Conservation (phyloP, 2,888 invertebrate species). For the Microdon myrmicae region DNA sequence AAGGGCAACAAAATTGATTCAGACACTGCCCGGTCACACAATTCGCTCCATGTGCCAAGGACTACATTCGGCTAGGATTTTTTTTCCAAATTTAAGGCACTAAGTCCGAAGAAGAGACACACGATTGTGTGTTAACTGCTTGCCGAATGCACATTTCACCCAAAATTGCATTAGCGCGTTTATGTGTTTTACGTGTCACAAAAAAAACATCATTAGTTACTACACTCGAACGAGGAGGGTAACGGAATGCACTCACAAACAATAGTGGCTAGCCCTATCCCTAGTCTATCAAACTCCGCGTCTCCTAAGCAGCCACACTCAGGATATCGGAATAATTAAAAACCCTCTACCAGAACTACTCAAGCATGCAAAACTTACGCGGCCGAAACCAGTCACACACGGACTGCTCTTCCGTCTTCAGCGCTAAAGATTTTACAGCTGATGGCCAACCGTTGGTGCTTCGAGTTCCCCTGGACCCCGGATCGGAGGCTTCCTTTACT, state of each 20-base stretch:
- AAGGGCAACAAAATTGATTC: too few species aligned
- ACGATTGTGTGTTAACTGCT: slow-evolving; percentile 4
- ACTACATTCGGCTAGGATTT: not conserved
- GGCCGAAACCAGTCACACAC: slow-evolving; percentile 6
- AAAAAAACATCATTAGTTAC: too few species aligned
- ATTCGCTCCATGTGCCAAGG: slow-evolving; percentile 1
- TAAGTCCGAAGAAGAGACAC: not conserved
- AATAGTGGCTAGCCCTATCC: not conserved
- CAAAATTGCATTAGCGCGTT: too few species aligned
- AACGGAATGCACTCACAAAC: not conserved
- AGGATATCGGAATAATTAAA: too few species aligned
- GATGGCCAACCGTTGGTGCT: too few species aligned
- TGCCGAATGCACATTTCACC: too few species aligned
- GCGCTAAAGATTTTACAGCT: too few species aligned
- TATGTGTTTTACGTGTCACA: too few species aligned
- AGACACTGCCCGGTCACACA: too few species aligned
- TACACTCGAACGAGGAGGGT: too few species aligned
- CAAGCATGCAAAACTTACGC: not conserved
- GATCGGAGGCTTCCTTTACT: too few species aligned
- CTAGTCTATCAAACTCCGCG: not conserved
- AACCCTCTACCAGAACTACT: slow-evolving; percentile 1
- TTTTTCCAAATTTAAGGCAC: not conserved
- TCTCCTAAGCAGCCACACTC: not conserved
- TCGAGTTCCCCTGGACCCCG: too few species aligned
- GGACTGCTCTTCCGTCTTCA: slow-evolving; percentile 2